Conservation (phyloP, 2,113 vertebrate species). For the Montifringilla adamsi region DNA sequence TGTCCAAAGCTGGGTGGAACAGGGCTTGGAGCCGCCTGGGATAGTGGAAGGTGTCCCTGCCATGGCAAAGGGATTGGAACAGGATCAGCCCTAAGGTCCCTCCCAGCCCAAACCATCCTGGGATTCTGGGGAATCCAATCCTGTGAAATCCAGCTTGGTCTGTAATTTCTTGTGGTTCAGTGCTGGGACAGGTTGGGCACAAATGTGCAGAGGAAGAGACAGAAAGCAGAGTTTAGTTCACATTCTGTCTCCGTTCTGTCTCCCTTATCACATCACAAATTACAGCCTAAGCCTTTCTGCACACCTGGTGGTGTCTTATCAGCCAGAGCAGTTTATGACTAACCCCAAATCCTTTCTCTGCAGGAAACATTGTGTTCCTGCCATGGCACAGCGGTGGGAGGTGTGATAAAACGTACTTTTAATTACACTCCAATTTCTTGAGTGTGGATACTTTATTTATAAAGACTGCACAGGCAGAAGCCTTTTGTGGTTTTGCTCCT, state of each 20-base stretch:
- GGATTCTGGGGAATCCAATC: not conserved
- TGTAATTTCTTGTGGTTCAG: not conserved
- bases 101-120: not conserved
- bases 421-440: not conserved
- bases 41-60: not conserved
- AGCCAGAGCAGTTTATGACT: not conserved
- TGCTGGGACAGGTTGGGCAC: not conserved
- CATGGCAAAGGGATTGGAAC: not conserved
- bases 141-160: not conserved
- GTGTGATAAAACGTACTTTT: not conserved
- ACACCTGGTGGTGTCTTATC: not conserved
- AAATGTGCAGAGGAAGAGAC: not conserved
- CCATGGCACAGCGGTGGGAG: not conserved
- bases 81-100: not conserved
- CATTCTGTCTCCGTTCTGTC: not conserved
- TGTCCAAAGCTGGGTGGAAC: not conserved
- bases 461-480: not conserved
- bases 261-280: not conserved
- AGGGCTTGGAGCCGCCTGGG: not conserved
- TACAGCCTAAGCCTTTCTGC: not conserved
- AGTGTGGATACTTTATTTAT: not conserved
- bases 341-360: not conserved
- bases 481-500: not conserved
- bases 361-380: not conserved
- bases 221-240: not conserved